Conservation (phyloP, 2,888 invertebrate genomes). For the Drosophila paranaensis region DNA sequence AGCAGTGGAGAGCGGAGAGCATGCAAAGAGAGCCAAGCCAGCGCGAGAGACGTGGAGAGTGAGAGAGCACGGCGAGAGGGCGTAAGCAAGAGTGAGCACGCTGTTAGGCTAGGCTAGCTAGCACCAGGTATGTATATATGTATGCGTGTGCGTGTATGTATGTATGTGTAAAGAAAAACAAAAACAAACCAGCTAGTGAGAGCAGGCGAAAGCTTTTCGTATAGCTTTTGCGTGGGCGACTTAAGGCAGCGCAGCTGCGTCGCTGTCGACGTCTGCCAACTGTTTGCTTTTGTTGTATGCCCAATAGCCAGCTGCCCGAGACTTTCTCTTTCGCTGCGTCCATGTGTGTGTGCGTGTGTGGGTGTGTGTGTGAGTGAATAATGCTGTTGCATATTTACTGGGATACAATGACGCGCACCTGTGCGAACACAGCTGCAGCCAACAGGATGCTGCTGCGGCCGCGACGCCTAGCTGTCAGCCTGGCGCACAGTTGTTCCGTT, state of each 20-base stretch:
- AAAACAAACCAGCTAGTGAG: constrained; percentile 31
- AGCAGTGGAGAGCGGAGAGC: constrained; percentile 28
- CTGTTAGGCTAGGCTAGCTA: constrained; percentile 32
- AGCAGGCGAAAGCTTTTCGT: constrained; percentile 53
- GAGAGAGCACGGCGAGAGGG: background rate
- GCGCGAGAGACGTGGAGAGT: background rate
- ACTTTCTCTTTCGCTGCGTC: constrained; percentile 57
- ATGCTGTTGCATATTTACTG: constrained; percentile 76
- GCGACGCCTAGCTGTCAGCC: constrained; percentile 35
- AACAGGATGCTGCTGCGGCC: constrained; percentile 58
- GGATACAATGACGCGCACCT: constrained; percentile 59
- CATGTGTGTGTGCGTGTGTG: background rate
- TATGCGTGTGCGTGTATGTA: constrained; percentile 3
- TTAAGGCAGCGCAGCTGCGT: constrained; percentile 59
- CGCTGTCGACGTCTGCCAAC: constrained; percentile 69
- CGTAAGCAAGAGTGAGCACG: constrained; percentile 27
- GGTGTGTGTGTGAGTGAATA: constrained; percentile 25
- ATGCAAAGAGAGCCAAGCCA: background rate
- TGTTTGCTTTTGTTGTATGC: constrained; percentile 74
- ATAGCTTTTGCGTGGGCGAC: constrained; percentile 76
- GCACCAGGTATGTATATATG: constrained; percentile 54
- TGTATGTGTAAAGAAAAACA: constrained; percentile 29
- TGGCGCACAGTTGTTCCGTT: constrained; percentile 25
- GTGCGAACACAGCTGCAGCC: constrained; percentile 54
- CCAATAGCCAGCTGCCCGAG: constrained; percentile 53